Conservation (phyloP, 2,888 invertebrate genomes). For the Poecilobothrus nobilitatus region DNA sequence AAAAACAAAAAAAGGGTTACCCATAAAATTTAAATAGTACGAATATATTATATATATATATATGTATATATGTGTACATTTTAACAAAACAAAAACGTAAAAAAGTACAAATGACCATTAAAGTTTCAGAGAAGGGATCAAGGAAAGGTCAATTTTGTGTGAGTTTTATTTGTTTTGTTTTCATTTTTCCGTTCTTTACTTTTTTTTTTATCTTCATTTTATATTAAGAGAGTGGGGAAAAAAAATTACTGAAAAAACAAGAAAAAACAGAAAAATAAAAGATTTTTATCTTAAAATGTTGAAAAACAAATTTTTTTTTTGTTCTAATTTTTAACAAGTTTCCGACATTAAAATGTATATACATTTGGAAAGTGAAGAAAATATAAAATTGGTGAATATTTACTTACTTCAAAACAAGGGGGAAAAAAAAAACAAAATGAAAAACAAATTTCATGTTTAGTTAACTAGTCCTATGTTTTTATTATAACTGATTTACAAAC, state of each 20-base stretch:
- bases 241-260: too few species aligned
- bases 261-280: not conserved
- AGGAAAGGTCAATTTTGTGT: not conserved
- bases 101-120: slow-evolving; percentile 1
- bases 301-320: not conserved
- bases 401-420: too few species aligned
- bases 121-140: not conserved
- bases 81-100: not conserved
- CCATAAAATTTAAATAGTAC: not conserved
- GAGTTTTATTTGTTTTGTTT: not conserved
- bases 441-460: not conserved
- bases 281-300: not conserved
- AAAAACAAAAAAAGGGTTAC: not conserved
- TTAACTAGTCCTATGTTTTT: not conserved
- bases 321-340: too few species aligned
- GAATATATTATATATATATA: not conserved
- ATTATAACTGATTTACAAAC: not conserved
- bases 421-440: too few species aligned
- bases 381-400: too few species aligned
- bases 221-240: not conserved
- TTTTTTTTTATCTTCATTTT: not conserved
- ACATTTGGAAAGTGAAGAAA: too few species aligned
- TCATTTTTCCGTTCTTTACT: too few species aligned
- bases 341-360: too few species aligned
- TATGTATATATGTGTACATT: not conserved